These are phyloP conservation scores for Eumerus sabulonum DNA, from an alignment of 2,888 invertebrate species.

Conservation along the genomic window DNA sequence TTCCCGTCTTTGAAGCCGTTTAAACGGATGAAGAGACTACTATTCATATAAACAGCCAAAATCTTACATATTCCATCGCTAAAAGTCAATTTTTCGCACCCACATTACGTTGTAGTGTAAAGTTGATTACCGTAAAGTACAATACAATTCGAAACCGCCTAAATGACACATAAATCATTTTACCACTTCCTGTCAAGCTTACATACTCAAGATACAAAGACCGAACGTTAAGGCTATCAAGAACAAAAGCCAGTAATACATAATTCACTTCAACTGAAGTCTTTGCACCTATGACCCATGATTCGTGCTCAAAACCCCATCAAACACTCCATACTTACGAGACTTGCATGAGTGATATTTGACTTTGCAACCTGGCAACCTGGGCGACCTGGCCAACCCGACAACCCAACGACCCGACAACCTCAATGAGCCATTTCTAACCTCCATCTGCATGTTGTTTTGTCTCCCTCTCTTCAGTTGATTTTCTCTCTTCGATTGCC, in stretches of 20 bases:
- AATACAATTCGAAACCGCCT: not conserved
- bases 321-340: slow-evolving; percentile 19
- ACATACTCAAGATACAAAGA: slow-evolving; percentile 14
- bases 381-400: slow-evolving; percentile 19
- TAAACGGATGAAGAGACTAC: too few species aligned
- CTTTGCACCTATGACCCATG: slow-evolving; percentile 25
- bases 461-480: too few species aligned
- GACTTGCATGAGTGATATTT: slow-evolving; percentile 16
- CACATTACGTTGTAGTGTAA: not conserved
- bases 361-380: slow-evolving; percentile 33
- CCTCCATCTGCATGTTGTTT: not conserved
- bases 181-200: slow-evolving; percentile 17
- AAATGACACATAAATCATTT: slow-evolving; percentile 22
- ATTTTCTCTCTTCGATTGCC: slow-evolving; percentile 4
- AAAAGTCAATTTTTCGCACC: too few species aligned
- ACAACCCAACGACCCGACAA: slow-evolving; percentile 1
- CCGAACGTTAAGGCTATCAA: slow-evolving; percentile 10
- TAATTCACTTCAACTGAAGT: slow-evolving; percentile 35
- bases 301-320: slow-evolving; percentile 26
- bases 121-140: slow-evolving; percentile 17
- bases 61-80: too few species aligned
- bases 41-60: too few species aligned
- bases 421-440: not conserved
- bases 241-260: slow-evolving; percentile 30
- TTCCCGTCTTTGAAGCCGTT: too few species aligned